Base-by-base conservation (phyloP, 2,888 invertebrate genomes). In the Limnephilus auricula region DNA sequence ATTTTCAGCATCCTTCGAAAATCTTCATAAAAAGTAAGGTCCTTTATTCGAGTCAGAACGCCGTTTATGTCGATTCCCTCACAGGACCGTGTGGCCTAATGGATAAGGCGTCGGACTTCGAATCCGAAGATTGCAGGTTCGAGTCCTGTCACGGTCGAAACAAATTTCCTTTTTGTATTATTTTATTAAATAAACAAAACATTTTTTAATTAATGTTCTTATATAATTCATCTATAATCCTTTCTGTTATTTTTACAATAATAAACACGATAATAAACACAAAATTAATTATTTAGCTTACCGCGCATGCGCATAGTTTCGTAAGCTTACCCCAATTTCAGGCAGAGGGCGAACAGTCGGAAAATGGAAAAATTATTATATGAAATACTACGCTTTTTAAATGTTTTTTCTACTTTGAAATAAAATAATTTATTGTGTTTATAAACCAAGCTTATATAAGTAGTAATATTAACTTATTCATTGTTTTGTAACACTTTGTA, bases 101-200 rank as follows among this genome's bases (percentile, higher is more conserved):
- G 97, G 96, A 97, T 96, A 97, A 97, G 97, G 97, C 97, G 96
- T 97, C 97, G 97, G 97, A 97, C 97, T 97, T 97, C 97, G 96
- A 96, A 97, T 97, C 97, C 97, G 97, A 96, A 96, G 97, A 97
- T 97, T 97, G 97, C 96, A 96, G 96, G 96, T 97, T 97, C 97
- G 96, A 97, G 96, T 96, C 97, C 96, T 96, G 96, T 97, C 97
- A 96, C 97, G 97, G 96, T 97, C 96, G 96, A 92, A 92, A 65
- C 9, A 0, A n/a, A 25, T 9, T 65, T 5, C 50, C 3, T 25
- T 65, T 65, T 65, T 65, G 4, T 18, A 25, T 65, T n/a, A 25
- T 65, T 65, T 65, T n/a, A 25, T 18, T 18, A 6, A 65, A n/a
- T 25, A 65, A 65, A 25, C 1, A 25, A 65, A 0, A 25, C 6